These are phyloP conservation scores for Urocitellus parryii DNA, from an alignment of 2,113 vertebrate genomes.

Conservation along the genomic window DNA sequence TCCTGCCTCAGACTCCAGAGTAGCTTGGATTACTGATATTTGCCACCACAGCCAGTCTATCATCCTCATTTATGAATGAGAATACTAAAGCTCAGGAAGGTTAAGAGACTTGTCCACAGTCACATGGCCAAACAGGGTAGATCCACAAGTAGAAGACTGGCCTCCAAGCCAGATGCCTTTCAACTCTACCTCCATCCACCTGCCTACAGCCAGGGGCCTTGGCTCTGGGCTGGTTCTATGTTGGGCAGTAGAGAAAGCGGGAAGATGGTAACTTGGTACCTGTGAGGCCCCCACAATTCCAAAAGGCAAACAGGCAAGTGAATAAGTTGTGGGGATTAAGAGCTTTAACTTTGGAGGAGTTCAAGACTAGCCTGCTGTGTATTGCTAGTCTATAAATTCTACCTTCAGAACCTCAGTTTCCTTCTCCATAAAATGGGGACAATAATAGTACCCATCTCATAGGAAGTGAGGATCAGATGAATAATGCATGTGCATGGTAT, in stretches of 20 bases:
- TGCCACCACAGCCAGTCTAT: too few species aligned
- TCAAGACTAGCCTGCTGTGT: not conserved
- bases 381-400: not conserved
- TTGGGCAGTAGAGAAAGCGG: not conserved
- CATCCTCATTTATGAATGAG: not conserved
- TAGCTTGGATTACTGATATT: too few species aligned
- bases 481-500: not conserved
- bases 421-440: not conserved
- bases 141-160: not conserved
- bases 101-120: not conserved
- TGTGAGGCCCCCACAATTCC: not conserved
- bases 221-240: not conserved
- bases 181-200: not conserved
- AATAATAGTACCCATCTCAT: not conserved
- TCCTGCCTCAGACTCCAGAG: too few species aligned
- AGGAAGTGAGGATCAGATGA: not conserved
- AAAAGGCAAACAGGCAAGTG: not conserved
- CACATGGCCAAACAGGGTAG: not conserved
- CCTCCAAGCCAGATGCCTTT: not conserved
- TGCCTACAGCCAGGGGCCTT: not conserved
- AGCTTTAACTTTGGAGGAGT: not conserved
- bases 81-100: constrained; percentile 24
- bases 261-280: not conserved
- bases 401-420: constrained; percentile 37
- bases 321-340: not conserved